Evolutionary conservation across 2,888 invertebrate species (phyloP).

Genomic region (Drosophila nr. fundita): DNA sequence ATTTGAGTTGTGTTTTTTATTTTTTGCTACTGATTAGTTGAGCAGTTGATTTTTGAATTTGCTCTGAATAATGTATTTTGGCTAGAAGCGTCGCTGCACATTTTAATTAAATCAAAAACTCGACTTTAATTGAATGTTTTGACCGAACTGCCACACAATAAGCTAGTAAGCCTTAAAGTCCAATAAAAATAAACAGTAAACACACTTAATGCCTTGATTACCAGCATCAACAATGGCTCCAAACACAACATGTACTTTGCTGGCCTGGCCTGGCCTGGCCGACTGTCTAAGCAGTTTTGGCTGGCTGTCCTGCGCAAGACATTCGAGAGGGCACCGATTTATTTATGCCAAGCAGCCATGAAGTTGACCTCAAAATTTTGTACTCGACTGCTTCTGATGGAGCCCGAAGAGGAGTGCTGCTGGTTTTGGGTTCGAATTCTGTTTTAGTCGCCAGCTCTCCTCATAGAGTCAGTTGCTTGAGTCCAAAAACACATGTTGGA

Average conservation of each 20-base stretch:
- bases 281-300: not conserved
- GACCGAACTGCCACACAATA: conserved; percentile 47
- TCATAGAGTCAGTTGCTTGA: not conserved
- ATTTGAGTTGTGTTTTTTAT: conserved; percentile 4
- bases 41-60: conserved; percentile 25
- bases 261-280: not conserved
- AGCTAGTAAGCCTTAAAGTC: conserved; percentile 81
- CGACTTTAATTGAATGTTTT: conserved; percentile 72
- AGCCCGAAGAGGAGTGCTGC: conserved; percentile 2
- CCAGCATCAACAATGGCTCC: conserved; percentile 52
- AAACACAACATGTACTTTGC: conserved; percentile 1
- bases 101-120: conserved; percentile 78
- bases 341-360: conserved; percentile 66
- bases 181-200: conserved; percentile 81
- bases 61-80: conserved; percentile 62
- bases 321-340: conserved; percentile 56
- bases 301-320: conserved; percentile 22
- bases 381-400: conserved; percentile 1
- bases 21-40: conserved; percentile 28
- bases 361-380: conserved; percentile 71
- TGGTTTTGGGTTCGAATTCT: not conserved
- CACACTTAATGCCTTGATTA: conserved; percentile 82
- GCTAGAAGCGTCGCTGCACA: conserved; percentile 39
- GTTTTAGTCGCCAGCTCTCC: not conserved
- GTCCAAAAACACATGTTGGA: conserved; percentile 52